These are phyloP conservation scores for Lacanobia wlatinum DNA, from an alignment of 2,888 invertebrate species.

Conservation along the genomic window DNA sequence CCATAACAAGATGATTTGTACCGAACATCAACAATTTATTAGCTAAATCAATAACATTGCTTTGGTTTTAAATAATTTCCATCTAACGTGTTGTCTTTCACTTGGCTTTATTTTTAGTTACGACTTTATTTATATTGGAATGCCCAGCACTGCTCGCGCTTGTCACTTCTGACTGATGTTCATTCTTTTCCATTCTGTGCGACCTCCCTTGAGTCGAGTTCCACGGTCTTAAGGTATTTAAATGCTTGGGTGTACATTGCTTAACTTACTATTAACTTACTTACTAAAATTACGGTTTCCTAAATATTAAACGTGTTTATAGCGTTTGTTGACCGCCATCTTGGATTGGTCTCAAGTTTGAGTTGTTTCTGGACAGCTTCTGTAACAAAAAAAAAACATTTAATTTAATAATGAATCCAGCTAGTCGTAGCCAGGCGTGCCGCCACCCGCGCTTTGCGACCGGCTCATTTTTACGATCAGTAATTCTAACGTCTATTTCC, in stretches of 20 bases:
- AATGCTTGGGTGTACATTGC: constrained; percentile 86
- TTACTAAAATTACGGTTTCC: constrained; percentile 88
- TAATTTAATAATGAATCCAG: constrained; percentile 37
- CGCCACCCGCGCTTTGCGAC: constrained; percentile 5
- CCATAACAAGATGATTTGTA: constrained; percentile 76
- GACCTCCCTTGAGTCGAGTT: constrained; percentile 43
- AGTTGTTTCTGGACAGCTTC: constrained; percentile 77
- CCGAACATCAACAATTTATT: constrained; percentile 72
- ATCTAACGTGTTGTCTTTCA: constrained; percentile 82
- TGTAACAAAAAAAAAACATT: constrained; percentile 76
- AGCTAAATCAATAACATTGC: constrained; percentile 69
- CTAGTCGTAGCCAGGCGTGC: constrained; percentile 7
- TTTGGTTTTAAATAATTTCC: constrained; percentile 70
- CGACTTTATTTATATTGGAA: constrained; percentile 83
- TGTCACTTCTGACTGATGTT: constrained; percentile 54
- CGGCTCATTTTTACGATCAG: constrained; percentile 64
- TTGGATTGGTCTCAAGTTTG: constrained; percentile 81
- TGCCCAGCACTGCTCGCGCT: constrained; percentile 82
- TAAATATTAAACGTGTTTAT: constrained; percentile 79
- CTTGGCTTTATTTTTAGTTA: constrained; percentile 75
- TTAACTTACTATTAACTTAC: constrained; percentile 82
- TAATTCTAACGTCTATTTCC: constrained; percentile 61
- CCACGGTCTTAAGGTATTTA: constrained; percentile 75
- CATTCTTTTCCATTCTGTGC: constrained; percentile 46
- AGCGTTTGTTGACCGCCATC: constrained; percentile 78